Conservation (phyloP, 2,888 invertebrate genomes). For the Aphidius colemani region DNA sequence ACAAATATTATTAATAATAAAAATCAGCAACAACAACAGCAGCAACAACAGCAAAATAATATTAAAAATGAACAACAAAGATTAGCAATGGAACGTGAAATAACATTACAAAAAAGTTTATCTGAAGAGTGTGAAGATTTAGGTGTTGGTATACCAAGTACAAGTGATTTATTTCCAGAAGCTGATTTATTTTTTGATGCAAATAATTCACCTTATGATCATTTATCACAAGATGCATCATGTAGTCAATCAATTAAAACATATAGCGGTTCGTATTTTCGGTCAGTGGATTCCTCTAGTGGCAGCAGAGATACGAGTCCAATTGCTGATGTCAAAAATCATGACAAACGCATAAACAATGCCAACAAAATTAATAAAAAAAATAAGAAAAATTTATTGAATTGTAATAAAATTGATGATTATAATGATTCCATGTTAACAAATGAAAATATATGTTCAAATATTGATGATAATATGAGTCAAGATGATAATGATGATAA, state of each 20-base stretch:
- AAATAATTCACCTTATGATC: slow-evolving; percentile 73
- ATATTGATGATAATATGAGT: slow-evolving; percentile 37
- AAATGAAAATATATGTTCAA: slow-evolving; percentile 27
- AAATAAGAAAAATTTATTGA: slow-evolving; percentile 32
- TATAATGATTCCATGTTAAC: slow-evolving; percentile 35
- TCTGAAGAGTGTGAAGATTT: slow-evolving; percentile 81
- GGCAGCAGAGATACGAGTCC: slow-evolving; percentile 61
- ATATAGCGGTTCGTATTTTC: slow-evolving; percentile 53
- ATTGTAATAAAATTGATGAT: slow-evolving; percentile 39
- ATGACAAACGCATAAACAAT: slow-evolving; percentile 41
- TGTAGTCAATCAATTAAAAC: slow-evolving; percentile 55
- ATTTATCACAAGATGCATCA: slow-evolving; percentile 62
- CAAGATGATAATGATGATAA: slow-evolving; percentile 28
- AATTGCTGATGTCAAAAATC: slow-evolving; percentile 56
- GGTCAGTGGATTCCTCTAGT: slow-evolving; percentile 58
- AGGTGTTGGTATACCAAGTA: slow-evolving; percentile 80
- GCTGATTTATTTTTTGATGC: slow-evolving; percentile 75
- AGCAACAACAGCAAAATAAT: slow-evolving; percentile 33
- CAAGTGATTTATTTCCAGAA: slow-evolving; percentile 78
- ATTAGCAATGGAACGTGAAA: slow-evolving; percentile 63
- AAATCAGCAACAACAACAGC: too few relatives aligned
- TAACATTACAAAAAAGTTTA: slow-evolving; percentile 70
- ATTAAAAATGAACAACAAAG: slow-evolving; percentile 49
- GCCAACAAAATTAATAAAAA: slow-evolving; percentile 38
- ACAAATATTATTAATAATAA: slow-evolving; percentile 40